Percentiles rank a stretch among this genome's conserved stretches.
phyloP scores from a whole-genome alignment of 2,797 vertebrate species.

The Anabas testudineus region DNA sequence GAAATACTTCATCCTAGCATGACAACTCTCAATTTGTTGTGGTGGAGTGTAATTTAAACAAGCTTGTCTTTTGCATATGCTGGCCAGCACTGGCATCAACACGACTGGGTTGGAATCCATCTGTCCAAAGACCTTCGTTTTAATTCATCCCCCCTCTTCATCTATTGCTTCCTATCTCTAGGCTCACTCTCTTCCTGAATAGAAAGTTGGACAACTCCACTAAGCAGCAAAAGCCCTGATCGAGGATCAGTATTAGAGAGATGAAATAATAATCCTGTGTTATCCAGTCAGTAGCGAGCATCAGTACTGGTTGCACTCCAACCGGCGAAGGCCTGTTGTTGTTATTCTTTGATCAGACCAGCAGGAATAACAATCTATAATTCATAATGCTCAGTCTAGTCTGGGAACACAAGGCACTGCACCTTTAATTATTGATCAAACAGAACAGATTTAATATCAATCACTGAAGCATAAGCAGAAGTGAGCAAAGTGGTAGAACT shows the following conservation, averaged over 20 bases:
- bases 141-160: constrained; percentile 22
- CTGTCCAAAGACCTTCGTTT: constrained; percentile 41
- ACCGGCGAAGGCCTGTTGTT: constrained; percentile 71
- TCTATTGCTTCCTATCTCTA: constrained; percentile 16
- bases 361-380: constrained; percentile 83
- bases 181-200: constrained; percentile 30
- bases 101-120: constrained; percentile 38
- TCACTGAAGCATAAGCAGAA: constrained; percentile 75
- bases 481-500: constrained; percentile 69
- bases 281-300: constrained; percentile 63
- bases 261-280: constrained; percentile 68
- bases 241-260: constrained; percentile 49
- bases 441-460: constrained; percentile 82
- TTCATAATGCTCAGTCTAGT: constrained; percentile 82
- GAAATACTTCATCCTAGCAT: constrained; percentile 33
- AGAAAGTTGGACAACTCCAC: constrained; percentile 42
- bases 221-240: constrained; percentile 26
- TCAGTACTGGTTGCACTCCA: constrained; percentile 57
- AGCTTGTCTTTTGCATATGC: constrained; percentile 48
- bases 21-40: constrained; percentile 51
- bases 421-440: constrained; percentile 85
- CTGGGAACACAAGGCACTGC: constrained; percentile 76
- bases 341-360: constrained; percentile 83
- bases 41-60: constrained; percentile 63
- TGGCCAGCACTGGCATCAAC: constrained; percentile 44